phyloP scores from a whole-genome alignment of 1,140 invertebrate genomes.

The Musca domestica region DNA sequence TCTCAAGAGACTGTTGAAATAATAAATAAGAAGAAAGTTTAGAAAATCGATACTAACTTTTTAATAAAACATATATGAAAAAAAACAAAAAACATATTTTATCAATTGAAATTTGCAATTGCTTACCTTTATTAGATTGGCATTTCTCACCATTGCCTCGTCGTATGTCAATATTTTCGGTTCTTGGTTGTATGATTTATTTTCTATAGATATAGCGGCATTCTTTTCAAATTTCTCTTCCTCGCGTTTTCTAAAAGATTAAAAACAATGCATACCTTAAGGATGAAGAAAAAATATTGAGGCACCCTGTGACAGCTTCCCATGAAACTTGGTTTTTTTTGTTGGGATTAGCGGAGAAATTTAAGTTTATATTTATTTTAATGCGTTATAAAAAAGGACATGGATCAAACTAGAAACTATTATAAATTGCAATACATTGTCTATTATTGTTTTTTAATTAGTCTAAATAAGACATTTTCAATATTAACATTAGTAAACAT shows the following conservation, averaged over 20 bases:
- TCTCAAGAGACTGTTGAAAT: slow-evolving; percentile 41
- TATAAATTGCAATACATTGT: too few species aligned
- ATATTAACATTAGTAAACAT: too few species aligned
- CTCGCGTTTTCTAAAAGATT: slow-evolving; percentile 36
- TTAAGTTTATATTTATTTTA: too few species aligned
- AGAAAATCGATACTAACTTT: not conserved
- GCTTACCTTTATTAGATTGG: slow-evolving; percentile 44
- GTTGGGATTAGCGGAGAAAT: too few species aligned
- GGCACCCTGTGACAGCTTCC: not conserved
- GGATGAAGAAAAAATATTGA: too few species aligned
- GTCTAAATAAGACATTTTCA: too few species aligned
- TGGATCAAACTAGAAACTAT: too few species aligned
- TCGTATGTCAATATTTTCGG: slow-evolving; percentile 41
- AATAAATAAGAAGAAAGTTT: not conserved
- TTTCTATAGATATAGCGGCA: not conserved
- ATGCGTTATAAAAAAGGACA: too few species aligned
- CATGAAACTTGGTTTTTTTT: too few species aligned
- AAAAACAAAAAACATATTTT: slow-evolving; percentile 2
- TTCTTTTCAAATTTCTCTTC: slow-evolving; percentile 42
- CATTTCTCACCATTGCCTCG: slow-evolving; percentile 42
- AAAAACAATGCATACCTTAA: not conserved
- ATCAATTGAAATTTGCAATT: not conserved
- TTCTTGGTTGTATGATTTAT: slow-evolving; percentile 20
- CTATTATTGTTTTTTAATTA: too few species aligned
- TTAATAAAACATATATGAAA: not conserved